Base-by-base conservation (phyloP, 2,888 invertebrate species). In the Schrankia costaestrigalis region DNA sequence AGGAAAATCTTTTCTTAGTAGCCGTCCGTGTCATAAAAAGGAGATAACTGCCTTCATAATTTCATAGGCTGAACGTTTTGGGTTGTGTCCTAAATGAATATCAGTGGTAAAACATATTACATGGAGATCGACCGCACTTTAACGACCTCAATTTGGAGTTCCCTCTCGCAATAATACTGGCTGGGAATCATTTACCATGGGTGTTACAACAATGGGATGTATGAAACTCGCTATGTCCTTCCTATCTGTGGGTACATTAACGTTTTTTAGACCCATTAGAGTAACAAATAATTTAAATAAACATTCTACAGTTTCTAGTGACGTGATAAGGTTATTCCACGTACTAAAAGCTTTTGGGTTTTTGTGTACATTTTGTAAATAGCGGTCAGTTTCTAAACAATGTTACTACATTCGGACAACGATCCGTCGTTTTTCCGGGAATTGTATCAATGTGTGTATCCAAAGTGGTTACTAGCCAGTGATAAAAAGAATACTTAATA, bases 1-100 rank as follows among this genome's bases (percentile, higher is more conserved):
- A 42, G 39, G 40, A 48, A 45, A 64, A 63, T 59, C 54, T 61
- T 64, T 49, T 48, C 56, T 52, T 54, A 54, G 50, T 50, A 45
- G 41, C 42, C 46, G 49, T 31, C 39, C 45, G 42, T 39, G 51
- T 58, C 59, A 59, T 66, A 63, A 63, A 61, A 25, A 54, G 31
- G 39, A 46, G 47, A 57, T 62, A 52, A 49, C 43, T 55, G 34
- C 37, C 38, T 43, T 56, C 47, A 56, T 64, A 54, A 63, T 56
- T 58, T 53, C 46, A 36, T 39, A 39, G 48, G 46, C 21, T 13
- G 23, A 32, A 28, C 33, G 26, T 42, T 42, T 42, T 15, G 30
- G 41, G 36, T 36, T 36, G 30, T 31, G 27, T 25, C 31, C 41
- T 27, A 47, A 56, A 51, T 49, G 46, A 55, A 46, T 46, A 52